Percentiles rank a stretch among this genome's conserved stretches.
These are phyloP conservation scores for Tapirus indicus DNA, from an alignment of 2,797 vertebrate species.

Conservation along the genomic window DNA sequence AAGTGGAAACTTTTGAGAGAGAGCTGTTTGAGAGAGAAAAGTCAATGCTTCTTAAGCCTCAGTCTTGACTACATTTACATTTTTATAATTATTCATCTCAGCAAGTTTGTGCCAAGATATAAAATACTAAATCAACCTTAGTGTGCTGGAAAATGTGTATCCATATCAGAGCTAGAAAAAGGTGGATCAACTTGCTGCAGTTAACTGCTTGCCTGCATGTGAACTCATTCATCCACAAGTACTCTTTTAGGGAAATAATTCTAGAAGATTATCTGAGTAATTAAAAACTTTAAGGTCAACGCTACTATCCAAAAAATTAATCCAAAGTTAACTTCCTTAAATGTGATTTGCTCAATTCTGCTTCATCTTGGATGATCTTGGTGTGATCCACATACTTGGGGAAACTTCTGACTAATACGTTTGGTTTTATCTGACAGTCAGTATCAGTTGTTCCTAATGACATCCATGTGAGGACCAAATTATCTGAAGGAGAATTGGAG, in stretches of 20 bases:
- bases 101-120: slow-evolving; percentile 38
- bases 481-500: slow-evolving; percentile 15
- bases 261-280: slow-evolving; percentile 18
- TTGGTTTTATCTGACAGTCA: slow-evolving; percentile 5
- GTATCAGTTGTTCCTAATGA: background rate
- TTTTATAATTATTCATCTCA: slow-evolving; percentile 56
- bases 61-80: slow-evolving; percentile 43
- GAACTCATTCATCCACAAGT: background rate
- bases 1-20: background rate
- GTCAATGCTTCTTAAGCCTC: slow-evolving; percentile 36
- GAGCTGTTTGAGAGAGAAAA: slow-evolving; percentile 28
- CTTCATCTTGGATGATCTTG: background rate
- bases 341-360: slow-evolving; percentile 25
- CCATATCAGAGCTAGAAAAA: slow-evolving; percentile 43
- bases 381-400: background rate
- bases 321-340: slow-evolving; percentile 1
- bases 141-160: slow-evolving; percentile 13
- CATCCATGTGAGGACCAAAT: background rate
- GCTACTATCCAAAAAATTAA: background rate
- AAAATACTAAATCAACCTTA: slow-evolving; percentile 51
- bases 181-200: background rate
- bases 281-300: slow-evolving; percentile 13
- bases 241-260: slow-evolving; percentile 11
- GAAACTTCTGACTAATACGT: background rate
- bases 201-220: background rate